Percentiles rank a stretch among this genome's conserved stretches.
These are phyloP conservation scores for Gallinago solitaria DNA, from an alignment of 2,797 vertebrate genomes.

Conservation along the genomic window DNA sequence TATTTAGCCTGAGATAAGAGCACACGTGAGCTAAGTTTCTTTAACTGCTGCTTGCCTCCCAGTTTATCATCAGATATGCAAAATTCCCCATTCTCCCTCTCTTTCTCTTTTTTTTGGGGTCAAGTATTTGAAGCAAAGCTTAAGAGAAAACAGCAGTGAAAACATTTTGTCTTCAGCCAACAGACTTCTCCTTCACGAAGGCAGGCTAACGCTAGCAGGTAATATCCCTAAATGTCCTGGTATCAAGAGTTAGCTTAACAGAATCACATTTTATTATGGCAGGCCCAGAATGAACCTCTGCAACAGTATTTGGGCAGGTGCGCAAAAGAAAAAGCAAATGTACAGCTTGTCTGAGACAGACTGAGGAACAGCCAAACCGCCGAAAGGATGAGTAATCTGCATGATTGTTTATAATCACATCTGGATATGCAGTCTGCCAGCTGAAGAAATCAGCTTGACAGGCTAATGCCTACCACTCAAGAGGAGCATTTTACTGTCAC, in stretches of 20 bases:
- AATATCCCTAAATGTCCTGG: background rate
- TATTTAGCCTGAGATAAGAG: background rate
- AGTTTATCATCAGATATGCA: background rate
- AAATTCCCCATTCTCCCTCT: background rate
- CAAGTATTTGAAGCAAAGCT: constrained; percentile 87
- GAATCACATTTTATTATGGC: background rate
- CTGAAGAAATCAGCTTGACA: background rate
- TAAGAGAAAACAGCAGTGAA: constrained; percentile 86
- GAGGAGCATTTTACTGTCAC: background rate
- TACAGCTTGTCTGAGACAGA: background rate
- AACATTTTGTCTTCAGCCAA: constrained; percentile 84
- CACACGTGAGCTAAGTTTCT: background rate
- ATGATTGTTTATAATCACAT: background rate
- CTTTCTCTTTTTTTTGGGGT: background rate
- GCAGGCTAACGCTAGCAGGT: constrained; percentile 86
- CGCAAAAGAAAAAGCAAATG: background rate
- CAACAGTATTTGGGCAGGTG: background rate
- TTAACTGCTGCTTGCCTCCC: background rate
- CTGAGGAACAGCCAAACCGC: background rate
- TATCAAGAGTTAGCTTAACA: background rate
- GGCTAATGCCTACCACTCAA: background rate
- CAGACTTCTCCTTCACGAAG: constrained; percentile 86
- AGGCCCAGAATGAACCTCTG: background rate
- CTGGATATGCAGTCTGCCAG: background rate
- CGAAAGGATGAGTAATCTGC: background rate